A percentile compares a stretch with the other conserved stretches of the same genome.
phyloP scores from a whole-genome alignment of 2,888 invertebrate species.

The Ochropacha duplaris region DNA sequence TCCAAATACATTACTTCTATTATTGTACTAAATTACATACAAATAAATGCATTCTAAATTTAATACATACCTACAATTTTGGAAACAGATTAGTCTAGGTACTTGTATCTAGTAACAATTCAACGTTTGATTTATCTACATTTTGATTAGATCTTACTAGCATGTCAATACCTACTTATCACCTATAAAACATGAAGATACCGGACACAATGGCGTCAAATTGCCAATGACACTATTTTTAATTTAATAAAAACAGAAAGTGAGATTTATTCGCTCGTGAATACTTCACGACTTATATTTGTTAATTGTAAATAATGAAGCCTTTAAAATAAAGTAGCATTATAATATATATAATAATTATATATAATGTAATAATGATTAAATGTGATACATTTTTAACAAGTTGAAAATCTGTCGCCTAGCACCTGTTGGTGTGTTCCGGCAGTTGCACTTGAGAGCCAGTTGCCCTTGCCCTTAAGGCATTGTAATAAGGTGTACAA shows the following conservation, averaged over 20 bases:
- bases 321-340: no score
- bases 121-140: slow-evolving; percentile 33
- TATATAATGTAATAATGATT: no score
- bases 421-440: no score
- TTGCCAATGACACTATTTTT: slow-evolving; percentile 58
- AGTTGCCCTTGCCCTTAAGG: no score
- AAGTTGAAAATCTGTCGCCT: no score
- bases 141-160: slow-evolving; percentile 11
- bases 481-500: no score
- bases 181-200: neutral
- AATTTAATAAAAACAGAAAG: neutral
- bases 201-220: slow-evolving; percentile 34
- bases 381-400: no score
- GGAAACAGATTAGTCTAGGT: slow-evolving; percentile 20
- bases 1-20: slow-evolving; percentile 35
- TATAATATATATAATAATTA: no score
- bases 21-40: slow-evolving; percentile 58
- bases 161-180: neutral
- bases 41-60: slow-evolving; percentile 37
- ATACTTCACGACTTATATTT: no score
- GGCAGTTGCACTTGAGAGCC: no score
- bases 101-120: slow-evolving; percentile 47
- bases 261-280: no score
- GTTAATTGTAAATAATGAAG: no score
- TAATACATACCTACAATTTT: slow-evolving; percentile 20